phyloP scores from a whole-genome alignment of 2,113 vertebrate species.

The Tonatia bakeri region DNA sequence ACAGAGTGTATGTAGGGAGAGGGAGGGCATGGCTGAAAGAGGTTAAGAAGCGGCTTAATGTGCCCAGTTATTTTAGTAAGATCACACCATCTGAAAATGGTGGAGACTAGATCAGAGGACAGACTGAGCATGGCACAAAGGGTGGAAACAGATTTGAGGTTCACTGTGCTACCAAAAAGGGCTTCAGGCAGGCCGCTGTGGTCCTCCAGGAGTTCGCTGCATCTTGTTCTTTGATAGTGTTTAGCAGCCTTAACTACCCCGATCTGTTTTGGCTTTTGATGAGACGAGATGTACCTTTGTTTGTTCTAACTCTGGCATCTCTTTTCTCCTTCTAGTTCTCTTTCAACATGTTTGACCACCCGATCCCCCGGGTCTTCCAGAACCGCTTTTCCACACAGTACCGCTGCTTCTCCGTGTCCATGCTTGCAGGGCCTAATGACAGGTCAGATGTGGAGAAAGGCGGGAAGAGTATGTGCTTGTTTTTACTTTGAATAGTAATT shows the following conservation, averaged over 20 bases:
- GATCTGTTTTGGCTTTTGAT: background rate
- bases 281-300: background rate
- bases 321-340: slow-evolving; percentile 86
- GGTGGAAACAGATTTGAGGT: background rate
- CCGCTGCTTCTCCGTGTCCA: slow-evolving; percentile 97
- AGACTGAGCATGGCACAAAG: background rate
- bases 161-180: background rate
- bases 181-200: background rate
- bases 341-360: slow-evolving; percentile 97
- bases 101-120: background rate
- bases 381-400: slow-evolving; percentile 98
- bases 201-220: background rate
- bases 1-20: fast-evolving
- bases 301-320: background rate
- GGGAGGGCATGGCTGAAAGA: background rate
- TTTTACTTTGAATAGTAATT: slow-evolving; percentile 76
- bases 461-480: slow-evolving; percentile 93
- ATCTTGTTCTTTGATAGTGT: background rate
- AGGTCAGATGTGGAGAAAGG: slow-evolving; percentile 99
- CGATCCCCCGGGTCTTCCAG: slow-evolving; percentile 93
- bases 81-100: background rate
- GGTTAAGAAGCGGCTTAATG: background rate
- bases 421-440: slow-evolving; percentile 98
- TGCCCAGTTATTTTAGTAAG: background rate
- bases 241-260: background rate